Base-by-base conservation (phyloP, 2,113 vertebrate genomes). In the Aramus guarauna region DNA sequence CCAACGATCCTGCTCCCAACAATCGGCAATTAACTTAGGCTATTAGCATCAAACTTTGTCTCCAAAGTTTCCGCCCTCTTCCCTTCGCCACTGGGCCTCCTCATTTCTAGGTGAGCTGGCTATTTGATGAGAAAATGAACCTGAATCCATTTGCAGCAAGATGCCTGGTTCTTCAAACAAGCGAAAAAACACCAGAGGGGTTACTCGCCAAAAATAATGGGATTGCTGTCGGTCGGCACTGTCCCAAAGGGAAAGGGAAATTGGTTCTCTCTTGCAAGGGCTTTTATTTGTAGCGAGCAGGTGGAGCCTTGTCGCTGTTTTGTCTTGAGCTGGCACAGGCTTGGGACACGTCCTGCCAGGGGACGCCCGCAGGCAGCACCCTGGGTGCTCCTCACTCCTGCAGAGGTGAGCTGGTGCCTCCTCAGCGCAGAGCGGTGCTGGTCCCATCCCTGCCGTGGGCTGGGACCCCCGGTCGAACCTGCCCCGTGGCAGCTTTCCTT, bases 11-110 rank as follows among this genome's bases (percentile, higher is more conserved):
- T 1, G 19, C 91, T 92, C 79, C 52, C 66, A 90, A 90, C 89
- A 76, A 85, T 66, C 7, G 12, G 89, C 81, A 92, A 90, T 96
- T 93, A 96, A 74, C 91, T 60, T 11, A 6, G 64, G 73, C 93
- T 85, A 67, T 95, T 93, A 90, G 87, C 81, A 92, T 56, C 93
- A 66, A 79, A 95, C 79, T 82, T 88, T 47, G 78, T 74, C 88
- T 95, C 53, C 29, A 2, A 84, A 88, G 69, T 73, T 88, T 58
- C 55, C 30, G 53, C 43, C 41, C 74, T 69, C 82, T 41, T 80
- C 45, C 14, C 63, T 41, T 47, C 84, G 72, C 86, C 64, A 37
- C 23, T 30, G 22, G 52, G 50, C 21, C 82, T 58, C 81, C 60
- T 78, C 17, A 1, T 39, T 68, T 48, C 55, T 18, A 48, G 67